These are phyloP conservation scores for Darevskia nairensis DNA, from an alignment of 2,797 vertebrate genomes.

Conservation along the genomic window DNA sequence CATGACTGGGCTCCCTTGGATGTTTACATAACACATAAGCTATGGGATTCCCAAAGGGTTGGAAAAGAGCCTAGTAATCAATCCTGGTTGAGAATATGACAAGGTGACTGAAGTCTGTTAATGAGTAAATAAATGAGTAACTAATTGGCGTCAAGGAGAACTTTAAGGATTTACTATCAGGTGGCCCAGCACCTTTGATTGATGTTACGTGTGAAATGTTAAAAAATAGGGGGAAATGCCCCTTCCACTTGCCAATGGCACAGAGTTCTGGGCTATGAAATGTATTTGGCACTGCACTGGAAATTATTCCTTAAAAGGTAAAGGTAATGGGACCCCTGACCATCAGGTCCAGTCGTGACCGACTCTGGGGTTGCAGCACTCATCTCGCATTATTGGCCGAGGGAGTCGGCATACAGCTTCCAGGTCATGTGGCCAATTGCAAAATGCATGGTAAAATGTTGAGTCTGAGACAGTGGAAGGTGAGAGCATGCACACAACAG, in stretches of 20 bases:
- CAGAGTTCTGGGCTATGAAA: neutral
- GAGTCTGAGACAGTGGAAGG: conserved; percentile 25
- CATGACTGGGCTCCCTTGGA: neutral
- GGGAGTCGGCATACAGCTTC: too few species aligned
- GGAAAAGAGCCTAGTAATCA: neutral
- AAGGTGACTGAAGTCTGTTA: neutral
- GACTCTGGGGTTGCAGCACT: too few species aligned
- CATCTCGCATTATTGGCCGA: too few species aligned
- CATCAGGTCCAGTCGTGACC: too few species aligned
- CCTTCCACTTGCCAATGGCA: neutral
- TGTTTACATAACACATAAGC: neutral
- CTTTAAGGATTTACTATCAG: too few species aligned
- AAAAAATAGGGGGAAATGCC: neutral
- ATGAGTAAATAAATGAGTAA: neutral
- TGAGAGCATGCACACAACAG: neutral
- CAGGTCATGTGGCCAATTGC: neutral
- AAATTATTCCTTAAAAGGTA: neutral
- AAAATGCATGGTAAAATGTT: conserved; percentile 13
- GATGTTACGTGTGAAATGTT: too few species aligned
- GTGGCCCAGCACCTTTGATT: neutral
- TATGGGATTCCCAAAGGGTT: neutral
- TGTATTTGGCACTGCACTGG: neutral
- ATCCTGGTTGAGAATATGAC: neutral
- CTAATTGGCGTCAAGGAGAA: neutral
- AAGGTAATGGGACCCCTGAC: too few species aligned